phyloP scores from a whole-genome alignment of 2,113 vertebrate species.

The Scalopus aquaticus region DNA sequence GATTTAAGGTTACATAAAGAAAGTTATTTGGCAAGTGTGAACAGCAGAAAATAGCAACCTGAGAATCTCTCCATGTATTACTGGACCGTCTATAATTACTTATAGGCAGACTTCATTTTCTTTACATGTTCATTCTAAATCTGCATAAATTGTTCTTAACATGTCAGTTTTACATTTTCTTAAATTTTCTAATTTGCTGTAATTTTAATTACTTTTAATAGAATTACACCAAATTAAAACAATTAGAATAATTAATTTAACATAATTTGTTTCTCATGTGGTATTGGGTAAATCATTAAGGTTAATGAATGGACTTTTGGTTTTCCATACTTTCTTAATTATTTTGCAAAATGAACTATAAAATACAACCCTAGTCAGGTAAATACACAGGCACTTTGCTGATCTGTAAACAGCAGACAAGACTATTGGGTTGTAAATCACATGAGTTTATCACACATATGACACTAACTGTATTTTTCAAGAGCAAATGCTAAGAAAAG shows the following conservation, averaged over 20 bases:
- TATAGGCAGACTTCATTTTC: not conserved
- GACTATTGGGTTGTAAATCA: not conserved
- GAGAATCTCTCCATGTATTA: not conserved
- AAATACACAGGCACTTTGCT: not conserved
- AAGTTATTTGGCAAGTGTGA: not conserved
- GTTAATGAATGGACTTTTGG: not conserved
- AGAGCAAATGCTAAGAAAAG: not conserved
- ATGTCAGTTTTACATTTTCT: not conserved
- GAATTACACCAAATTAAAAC: not conserved
- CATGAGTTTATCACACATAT: not conserved
- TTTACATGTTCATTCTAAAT: not conserved
- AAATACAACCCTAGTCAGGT: not conserved
- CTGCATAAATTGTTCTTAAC: not conserved
- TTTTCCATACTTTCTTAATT: not conserved
- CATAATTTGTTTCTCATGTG: not conserved
- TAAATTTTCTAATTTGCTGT: not conserved
- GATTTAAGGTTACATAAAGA: not conserved
- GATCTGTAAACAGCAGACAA: not conserved
- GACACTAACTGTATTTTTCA: not conserved
- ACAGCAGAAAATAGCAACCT: not conserved
- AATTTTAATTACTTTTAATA: not conserved
- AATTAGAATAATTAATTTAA: not conserved
- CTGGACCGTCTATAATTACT: not conserved
- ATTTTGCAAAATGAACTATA: not conserved
- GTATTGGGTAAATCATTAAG: not conserved